Evolutionary conservation across 2,113 vertebrate genomes (phyloP), one percentile per base, ranked within the genome.

Genomic region (Lipotes vexillifer): DNA sequence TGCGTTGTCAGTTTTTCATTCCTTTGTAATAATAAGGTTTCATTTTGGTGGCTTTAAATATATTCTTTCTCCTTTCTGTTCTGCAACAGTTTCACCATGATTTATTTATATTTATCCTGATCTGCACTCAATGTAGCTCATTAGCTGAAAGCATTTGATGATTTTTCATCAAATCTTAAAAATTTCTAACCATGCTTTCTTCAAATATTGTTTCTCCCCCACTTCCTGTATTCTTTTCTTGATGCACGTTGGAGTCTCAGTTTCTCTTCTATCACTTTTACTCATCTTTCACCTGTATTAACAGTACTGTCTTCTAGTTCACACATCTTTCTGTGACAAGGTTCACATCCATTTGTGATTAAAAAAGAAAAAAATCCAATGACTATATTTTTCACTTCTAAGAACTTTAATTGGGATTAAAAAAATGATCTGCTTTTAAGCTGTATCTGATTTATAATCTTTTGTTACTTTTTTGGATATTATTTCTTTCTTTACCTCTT

Each of bases 221-320:
- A 5, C 44, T 20, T 3, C 14, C 8, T 7, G 4, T 31, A 5
- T 23, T n/a, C 18, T 25, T 25, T 44, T 36, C 9, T 31, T 36
- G 44, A 4, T 11, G 23, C 9, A 7, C 6, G n/a, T 3, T n/a
- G 55, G 52, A 29, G 9, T 44, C 57, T 57, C 21, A 3, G 10
- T 49, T 36, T 88, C 25, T 82, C 68, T 46, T 5, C 65, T 41
- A 1, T 2, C 5, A 25, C 20, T 15, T 44, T 63, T 36, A 8
- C 23, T 44, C 7, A 4, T 55, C 49, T 8, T 6, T 25, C 6
- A 8, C 6, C 17, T 0, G 0, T 38, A 31, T 57, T 20, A 46
- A 25, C 23, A 4, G 5, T 5, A 31, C 61, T 77, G 18, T n/a
- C 92, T 78, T n/a, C 29, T 3, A 29, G 29, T 57, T 44, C 3